Conservation (phyloP, 2,113 vertebrate genomes). For the Motacilla tschutschensis region DNA sequence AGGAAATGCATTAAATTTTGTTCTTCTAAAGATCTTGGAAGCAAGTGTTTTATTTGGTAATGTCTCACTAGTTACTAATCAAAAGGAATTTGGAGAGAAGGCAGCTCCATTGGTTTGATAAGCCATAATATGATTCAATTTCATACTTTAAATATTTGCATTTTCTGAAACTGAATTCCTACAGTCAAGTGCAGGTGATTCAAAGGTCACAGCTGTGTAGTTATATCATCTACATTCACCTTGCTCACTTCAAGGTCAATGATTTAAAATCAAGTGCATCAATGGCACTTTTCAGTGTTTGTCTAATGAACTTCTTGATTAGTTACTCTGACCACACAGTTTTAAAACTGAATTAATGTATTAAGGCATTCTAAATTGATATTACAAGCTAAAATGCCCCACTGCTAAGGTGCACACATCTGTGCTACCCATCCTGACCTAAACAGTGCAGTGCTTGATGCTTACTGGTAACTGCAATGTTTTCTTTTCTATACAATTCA, state of each 20-base stretch:
- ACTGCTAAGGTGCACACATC: not conserved
- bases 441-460: not conserved
- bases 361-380: not conserved
- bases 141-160: constrained; percentile 29
- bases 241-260: not conserved
- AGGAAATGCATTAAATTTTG: not conserved
- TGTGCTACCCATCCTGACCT: not conserved
- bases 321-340: not conserved
- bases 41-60: not conserved
- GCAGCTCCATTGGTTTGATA: not conserved
- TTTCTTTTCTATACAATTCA: not conserved
- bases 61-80: not conserved
- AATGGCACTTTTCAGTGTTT: not conserved
- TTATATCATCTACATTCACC: not conserved
- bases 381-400: accelerated
- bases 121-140: not conserved
- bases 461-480: not conserved
- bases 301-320: not conserved
- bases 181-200: not conserved
- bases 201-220: not conserved
- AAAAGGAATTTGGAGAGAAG: constrained; percentile 18
- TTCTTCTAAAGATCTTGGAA: not conserved
- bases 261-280: not conserved
- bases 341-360: not conserved
- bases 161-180: constrained; percentile 36